Evolutionary conservation across 2,888 invertebrate genomes (phyloP), one percentile per base, ranked within the genome.

Genomic region (Hydropsyche betteni): DNA sequence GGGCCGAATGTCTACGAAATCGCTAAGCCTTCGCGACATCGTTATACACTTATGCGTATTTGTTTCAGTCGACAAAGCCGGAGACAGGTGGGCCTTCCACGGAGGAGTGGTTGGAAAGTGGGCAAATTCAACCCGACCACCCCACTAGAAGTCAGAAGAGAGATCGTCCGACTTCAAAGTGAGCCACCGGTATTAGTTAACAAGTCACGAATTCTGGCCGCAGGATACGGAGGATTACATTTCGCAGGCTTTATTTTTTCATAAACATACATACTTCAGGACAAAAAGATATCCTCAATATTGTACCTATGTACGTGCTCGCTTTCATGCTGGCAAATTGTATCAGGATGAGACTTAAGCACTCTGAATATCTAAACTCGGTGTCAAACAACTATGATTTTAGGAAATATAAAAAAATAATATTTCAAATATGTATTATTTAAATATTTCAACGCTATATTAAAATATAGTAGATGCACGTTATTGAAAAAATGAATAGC

Each of bases 201-300:
- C 58, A 24, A 58, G 58, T 58, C 58, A 58, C 58, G 58, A 58
- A 8, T 58, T 58, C 24, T 16, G 16, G 58, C 58, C 24, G 58
- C 58, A 16, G 24, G 58, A 58, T 14, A 58, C 16, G 5, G 24
- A 58, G 58, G 24, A 58, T 58, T 58, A 58, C 58, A 58, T 58
- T 58, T 14, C 16, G 14, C 24, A 8, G 16, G 58, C 8, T 58
- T 58, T 58, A 44, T 44, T 44, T 44, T 44, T 44, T 10, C 44
- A 44, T 44, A 44, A 44, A 10, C 44, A 44, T 44, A 44, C 44
- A 44, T 8, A 4, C 44, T 44, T 10, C 58, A 5, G 16, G 8
- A 58, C 58, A 58, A 16, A 58, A 53, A 53, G 44, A 10, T 44
- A 10, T 44, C 44, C 7, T 44, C 10, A 1, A 10, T 44, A 24